Evolutionary conservation across 2,797 vertebrate species (phyloP).

Genomic region (Rhinatrema bivittatum): DNA sequence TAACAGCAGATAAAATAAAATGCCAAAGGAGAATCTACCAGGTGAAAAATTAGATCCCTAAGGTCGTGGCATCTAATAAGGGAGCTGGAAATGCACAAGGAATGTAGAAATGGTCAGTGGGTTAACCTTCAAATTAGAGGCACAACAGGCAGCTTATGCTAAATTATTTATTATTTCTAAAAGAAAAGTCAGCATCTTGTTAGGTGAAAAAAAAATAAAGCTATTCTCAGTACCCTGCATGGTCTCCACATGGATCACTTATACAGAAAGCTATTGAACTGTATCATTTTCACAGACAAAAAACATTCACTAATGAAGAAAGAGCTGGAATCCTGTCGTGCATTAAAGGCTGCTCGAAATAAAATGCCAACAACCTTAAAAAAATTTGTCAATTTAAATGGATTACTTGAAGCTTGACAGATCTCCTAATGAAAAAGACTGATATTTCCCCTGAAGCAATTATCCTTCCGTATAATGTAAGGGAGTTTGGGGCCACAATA

Average conservation of each 20-base stretch:
- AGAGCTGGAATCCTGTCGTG: too few species aligned
- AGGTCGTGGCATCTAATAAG: too few species aligned
- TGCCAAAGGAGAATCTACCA: constrained; percentile 23
- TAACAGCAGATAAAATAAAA: constrained; percentile 27
- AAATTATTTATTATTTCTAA: constrained; percentile 19
- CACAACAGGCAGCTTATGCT: constrained; percentile 4
- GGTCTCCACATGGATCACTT: too few species aligned
- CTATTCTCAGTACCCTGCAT: too few species aligned
- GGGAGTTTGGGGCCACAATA: constrained; percentile 5
- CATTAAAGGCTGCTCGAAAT: too few species aligned
- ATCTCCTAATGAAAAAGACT: constrained; percentile 10
- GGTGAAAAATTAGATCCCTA: constrained; percentile 19
- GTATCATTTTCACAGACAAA: not conserved
- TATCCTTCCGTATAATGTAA: constrained; percentile 12
- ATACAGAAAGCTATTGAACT: too few species aligned
- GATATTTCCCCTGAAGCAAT: constrained; percentile 11
- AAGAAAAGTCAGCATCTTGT: not conserved
- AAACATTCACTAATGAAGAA: not conserved
- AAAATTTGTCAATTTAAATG: constrained; percentile 12
- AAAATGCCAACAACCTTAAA: constrained; percentile 10
- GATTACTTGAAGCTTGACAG: constrained; percentile 11
- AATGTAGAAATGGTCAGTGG: constrained; percentile 18
- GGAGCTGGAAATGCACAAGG: constrained; percentile 16
- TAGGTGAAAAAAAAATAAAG: too few species aligned
- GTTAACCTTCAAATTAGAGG: constrained; percentile 23